Base-by-base conservation (phyloP, 2,113 vertebrate genomes). In the Gymnogyps californianus region DNA sequence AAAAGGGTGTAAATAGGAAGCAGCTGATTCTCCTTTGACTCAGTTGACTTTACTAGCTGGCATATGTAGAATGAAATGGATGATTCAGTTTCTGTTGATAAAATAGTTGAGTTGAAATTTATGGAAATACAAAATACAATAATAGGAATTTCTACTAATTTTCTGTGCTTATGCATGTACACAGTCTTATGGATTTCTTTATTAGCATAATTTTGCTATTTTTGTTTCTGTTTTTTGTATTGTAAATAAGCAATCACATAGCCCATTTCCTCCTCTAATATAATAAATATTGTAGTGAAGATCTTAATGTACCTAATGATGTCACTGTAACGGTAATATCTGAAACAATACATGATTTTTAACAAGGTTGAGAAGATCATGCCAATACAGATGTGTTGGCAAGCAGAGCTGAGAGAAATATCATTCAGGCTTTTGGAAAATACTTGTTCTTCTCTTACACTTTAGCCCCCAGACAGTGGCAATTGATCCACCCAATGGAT, bases 41-140 rank as follows among this genome's bases (percentile, higher is more conserved):
- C 65, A 58, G 83, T 94, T 94, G 87, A 96, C 84, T 91, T 96
- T 84, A 46, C 62, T 79, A 52, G 69, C 93, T 94, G 87, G 84
- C 78, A 22, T 64, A 72, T 24, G 44, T 74, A 64, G 70, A 91
- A 89, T 8, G 2, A 80, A 87, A 90, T n/a, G 92, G 82, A 21
- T 96, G 93, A 95, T 89, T 94, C 87, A 83, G 87, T 81, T 79
- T 65, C 84, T 94, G 90, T 91, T 96, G 89, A 52, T 94, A 67
- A 91, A 94, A 94, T n/a, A 85, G 65, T 31, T 8, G 52, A 85
- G 57, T 88, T 76, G 11, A 79, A 95, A 90, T 91, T 85, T 91
- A 79, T 76, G 58, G 92, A 90, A 90, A 82, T 93, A 52, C 29
- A 51, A 59, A 89, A 78, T 65, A 58, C 36, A 78, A 7, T 84